Evolutionary conservation across 2,888 invertebrate genomes (phyloP).

Genomic region (Heteropelma amictum): DNA sequence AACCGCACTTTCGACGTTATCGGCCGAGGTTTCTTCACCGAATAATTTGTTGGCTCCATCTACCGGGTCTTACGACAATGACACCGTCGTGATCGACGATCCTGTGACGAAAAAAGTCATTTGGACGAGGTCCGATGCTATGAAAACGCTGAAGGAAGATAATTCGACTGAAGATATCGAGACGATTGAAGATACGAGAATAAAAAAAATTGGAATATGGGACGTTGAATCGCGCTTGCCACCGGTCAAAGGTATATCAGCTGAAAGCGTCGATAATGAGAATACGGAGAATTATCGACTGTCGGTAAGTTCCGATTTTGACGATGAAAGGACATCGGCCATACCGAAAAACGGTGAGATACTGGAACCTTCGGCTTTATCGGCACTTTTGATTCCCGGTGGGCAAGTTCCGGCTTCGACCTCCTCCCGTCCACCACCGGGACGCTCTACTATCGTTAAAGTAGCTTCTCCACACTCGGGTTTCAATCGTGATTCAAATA

Average conservation of each 20-base stretch:
- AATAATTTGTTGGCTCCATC: neutral
- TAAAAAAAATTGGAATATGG: constrained; percentile 53
- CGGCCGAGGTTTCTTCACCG: neutral
- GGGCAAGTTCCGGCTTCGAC: constrained; percentile 78
- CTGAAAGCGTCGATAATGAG: constrained; percentile 32
- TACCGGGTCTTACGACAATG: constrained; percentile 58
- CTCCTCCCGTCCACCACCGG: constrained; percentile 77
- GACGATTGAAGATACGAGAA: constrained; percentile 53
- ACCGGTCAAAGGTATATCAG: constrained; percentile 21
- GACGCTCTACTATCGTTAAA: constrained; percentile 82
- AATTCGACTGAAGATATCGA: constrained; percentile 60
- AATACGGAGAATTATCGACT: constrained; percentile 11
- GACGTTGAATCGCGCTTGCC: constrained; percentile 45
- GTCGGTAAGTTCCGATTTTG: constrained; percentile 13
- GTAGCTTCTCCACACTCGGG: constrained; percentile 78
- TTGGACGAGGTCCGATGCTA: constrained; percentile 66
- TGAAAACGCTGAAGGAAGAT: neutral
- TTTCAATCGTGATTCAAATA: constrained; percentile 49
- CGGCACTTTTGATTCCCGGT: constrained; percentile 83
- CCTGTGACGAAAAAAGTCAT: constrained; percentile 64
- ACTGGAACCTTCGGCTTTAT: constrained; percentile 79
- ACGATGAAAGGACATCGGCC: constrained; percentile 7
- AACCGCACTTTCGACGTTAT: neutral
- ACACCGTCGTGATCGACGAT: constrained; percentile 49
- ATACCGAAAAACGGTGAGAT: constrained; percentile 73